Conservation (phyloP, 2,113 vertebrate species). For the Hiodon alosoides region DNA sequence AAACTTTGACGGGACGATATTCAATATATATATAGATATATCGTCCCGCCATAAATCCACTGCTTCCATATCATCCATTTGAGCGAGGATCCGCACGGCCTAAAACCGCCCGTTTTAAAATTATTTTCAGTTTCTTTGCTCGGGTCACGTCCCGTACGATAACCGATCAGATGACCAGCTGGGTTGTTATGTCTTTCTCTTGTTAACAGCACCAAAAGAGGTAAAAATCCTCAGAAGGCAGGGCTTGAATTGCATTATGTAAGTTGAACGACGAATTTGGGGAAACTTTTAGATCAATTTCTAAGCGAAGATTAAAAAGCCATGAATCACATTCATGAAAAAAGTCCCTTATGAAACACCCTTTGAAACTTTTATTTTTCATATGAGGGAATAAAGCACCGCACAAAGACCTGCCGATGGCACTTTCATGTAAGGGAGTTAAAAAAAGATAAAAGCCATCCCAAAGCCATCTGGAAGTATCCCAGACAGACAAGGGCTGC, state of each 20-base stretch:
- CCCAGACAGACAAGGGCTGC: constrained; percentile 66
- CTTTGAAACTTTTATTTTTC: constrained; percentile 72
- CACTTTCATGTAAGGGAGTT: constrained; percentile 59
- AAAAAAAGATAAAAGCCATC: constrained; percentile 62
- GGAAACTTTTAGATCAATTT: constrained; percentile 72
- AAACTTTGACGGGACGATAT: too few species aligned
- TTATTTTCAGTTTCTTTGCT: background rate
- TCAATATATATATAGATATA: too few species aligned
- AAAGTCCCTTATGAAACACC: constrained; percentile 66
- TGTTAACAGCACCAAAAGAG: constrained; percentile 55
- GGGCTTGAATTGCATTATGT: constrained; percentile 61
- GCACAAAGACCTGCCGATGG: constrained; percentile 66
- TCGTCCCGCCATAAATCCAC: too few species aligned
- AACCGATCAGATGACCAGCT: constrained; percentile 28
- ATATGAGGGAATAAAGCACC: constrained; percentile 63
- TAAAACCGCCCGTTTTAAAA: too few species aligned
- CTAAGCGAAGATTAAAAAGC: constrained; percentile 69
- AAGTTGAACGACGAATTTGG: constrained; percentile 63
- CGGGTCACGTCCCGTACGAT: constrained; percentile 2
- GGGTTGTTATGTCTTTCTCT: constrained; percentile 51
- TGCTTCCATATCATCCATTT: too few species aligned
- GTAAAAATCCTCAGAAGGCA: constrained; percentile 59
- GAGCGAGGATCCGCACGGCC: too few species aligned
- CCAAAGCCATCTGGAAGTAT: constrained; percentile 71
- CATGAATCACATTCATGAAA: constrained; percentile 71